Evolutionary conservation across 1,140 invertebrate species (phyloP).

Genomic region (Aphelenchoides avenae): DNA sequence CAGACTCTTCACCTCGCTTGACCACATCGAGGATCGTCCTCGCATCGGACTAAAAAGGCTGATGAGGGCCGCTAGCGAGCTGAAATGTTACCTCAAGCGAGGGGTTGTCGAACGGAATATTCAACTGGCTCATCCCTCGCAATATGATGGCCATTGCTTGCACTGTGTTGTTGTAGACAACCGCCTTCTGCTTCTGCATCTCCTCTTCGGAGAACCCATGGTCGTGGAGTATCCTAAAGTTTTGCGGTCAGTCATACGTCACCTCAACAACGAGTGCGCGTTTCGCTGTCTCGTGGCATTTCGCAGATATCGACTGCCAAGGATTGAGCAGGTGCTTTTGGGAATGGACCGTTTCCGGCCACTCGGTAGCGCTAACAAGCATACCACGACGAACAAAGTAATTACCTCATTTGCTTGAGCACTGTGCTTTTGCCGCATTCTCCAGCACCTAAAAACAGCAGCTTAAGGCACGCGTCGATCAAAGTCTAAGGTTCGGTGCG

Average conservation of each 20-base stretch:
- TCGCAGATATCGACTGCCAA: too few species aligned
- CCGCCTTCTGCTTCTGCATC: slow-evolving; percentile 40
- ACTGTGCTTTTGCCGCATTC: slow-evolving; percentile 56
- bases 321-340: too few species aligned
- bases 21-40: slow-evolving; percentile 46
- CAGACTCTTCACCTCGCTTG: slow-evolving; percentile 57
- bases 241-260: too few species aligned
- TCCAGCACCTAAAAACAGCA: slow-evolving; percentile 46
- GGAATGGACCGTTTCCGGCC: too few species aligned
- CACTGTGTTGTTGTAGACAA: slow-evolving; percentile 48
- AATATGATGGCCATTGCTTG: slow-evolving; percentile 44
- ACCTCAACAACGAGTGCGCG: too few species aligned
- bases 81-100: slow-evolving; percentile 32
- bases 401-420: slow-evolving; percentile 57
- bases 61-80: neutral
- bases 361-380: too few species aligned
- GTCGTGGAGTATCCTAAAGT: slow-evolving; percentile 44
- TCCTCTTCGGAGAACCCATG: slow-evolving; percentile 51
- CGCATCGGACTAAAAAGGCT: slow-evolving; percentile 28
- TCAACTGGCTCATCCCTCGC: slow-evolving; percentile 39
- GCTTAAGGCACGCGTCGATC: too few species aligned
- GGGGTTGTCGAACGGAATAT: slow-evolving; percentile 38
- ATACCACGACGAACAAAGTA: too few species aligned
- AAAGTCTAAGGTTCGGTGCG: too few species aligned
- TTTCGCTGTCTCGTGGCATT: too few species aligned